phyloP scores from a whole-genome alignment of 2,888 invertebrate genomes.

The Leptopilina drosophilae region DNA sequence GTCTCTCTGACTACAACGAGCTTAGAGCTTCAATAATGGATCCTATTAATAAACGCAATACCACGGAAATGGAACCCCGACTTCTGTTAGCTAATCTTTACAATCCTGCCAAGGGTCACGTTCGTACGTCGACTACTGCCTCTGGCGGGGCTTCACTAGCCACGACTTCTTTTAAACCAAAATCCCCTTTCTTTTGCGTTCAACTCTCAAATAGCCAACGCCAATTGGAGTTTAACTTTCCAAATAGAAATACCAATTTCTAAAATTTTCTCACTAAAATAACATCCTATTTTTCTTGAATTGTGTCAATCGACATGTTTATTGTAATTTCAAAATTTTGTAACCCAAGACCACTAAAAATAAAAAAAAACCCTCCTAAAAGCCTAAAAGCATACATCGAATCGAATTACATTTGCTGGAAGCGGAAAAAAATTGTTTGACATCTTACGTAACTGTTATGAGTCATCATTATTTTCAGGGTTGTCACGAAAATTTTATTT shows the following conservation, averaged over 20 bases:
- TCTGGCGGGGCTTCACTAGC: conserved; percentile 29
- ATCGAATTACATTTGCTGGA: not conserved
- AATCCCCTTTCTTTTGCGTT: conserved; percentile 20
- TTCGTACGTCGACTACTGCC: conserved; percentile 26
- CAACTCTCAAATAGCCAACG: conserved; percentile 21
- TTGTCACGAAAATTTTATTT: too few relatives aligned
- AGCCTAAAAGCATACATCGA: not conserved
- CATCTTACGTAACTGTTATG: too few relatives aligned
- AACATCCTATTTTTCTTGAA: too few relatives aligned
- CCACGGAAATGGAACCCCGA: conserved; percentile 30
- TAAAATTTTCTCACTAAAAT: not conserved
- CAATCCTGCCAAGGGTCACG: conserved; percentile 32
- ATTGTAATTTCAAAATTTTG: too few relatives aligned
- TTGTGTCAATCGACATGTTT: too few relatives aligned
- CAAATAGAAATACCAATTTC: not conserved
- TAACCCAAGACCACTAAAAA: not conserved
- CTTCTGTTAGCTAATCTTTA: conserved; percentile 31
- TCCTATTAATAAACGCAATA: conserved; percentile 39
- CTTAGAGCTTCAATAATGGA: conserved; percentile 37
- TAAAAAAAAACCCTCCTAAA: not conserved
- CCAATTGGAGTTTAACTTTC: conserved; percentile 26
- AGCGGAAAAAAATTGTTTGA: not conserved
- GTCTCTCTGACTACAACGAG: not conserved
- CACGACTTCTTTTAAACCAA: conserved; percentile 20
- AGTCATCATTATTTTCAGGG: too few relatives aligned